These are phyloP conservation scores for Microctonus hyperodae DNA, from an alignment of 2,888 invertebrate species.

Conservation along the genomic window DNA sequence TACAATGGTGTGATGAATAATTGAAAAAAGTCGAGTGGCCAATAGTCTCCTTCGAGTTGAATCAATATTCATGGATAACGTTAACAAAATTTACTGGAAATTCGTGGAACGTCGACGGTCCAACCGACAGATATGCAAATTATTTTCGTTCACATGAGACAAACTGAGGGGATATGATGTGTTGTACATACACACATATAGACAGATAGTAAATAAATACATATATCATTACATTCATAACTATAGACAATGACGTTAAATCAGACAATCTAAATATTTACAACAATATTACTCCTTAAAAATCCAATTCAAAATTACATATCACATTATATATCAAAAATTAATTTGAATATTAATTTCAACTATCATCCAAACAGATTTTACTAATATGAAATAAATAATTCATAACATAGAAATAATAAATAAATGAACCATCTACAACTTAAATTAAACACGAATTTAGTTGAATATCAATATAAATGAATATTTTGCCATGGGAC, in stretches of 20 bases:
- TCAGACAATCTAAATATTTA: too few species aligned
- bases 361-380: too few species aligned
- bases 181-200: background rate
- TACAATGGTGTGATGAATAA: too few species aligned
- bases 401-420: too few species aligned
- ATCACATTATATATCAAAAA: too few species aligned
- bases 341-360: too few species aligned
- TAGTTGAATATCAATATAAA: slow-evolving; percentile 11
- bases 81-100: slow-evolving; percentile 56
- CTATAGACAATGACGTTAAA: too few species aligned
- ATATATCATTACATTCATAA: too few species aligned
- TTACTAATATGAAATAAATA: too few species aligned
- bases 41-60: slow-evolving; percentile 20
- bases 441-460: background rate
- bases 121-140: slow-evolving; percentile 56
- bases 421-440: background rate
- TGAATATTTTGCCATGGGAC: slow-evolving; percentile 14
- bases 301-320: too few species aligned
- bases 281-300: too few species aligned
- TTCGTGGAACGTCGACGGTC: slow-evolving; percentile 49
- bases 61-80: slow-evolving; percentile 49
- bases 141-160: slow-evolving; percentile 40
- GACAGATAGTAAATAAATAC: background rate
- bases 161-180: background rate
- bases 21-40: background rate